Evolutionary conservation across 1,140 invertebrate species (phyloP), one percentile per base, ranked within the genome.

Genomic region (Aphidius gifuensis): DNA sequence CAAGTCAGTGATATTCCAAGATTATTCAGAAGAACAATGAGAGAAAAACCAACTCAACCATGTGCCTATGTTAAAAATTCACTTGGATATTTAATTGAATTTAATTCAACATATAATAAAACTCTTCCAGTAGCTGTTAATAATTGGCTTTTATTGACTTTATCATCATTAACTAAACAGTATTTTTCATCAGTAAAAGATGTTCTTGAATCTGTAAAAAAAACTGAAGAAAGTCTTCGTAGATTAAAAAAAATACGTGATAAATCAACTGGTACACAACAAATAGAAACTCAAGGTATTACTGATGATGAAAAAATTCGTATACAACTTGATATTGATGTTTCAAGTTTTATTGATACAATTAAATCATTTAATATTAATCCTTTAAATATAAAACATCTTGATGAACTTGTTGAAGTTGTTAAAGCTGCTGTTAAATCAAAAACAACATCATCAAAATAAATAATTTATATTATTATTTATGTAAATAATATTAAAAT

Each of bases 261-360:
- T 60, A 87, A 86, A 71, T 82, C 82, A 44, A 80, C 81, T 54
- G 83, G 83, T 39, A 70, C 78, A 54, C 75, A 73, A 38, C 72
- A 70, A 50, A 79, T 82, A 6, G 82, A 83, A 65, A 71, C 61
- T 61, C 64, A 79, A 77, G 80, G 88, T 74, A 79, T 86, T 16
- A 86, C 83, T 8, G 96, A 98, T 76, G 94, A 97, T 78, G 92
- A 96, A 74, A 98, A 97, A 82, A 97, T 97, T 76, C 84, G 94
- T 50, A 82, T 91, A 61, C 96, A 98, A 76, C 83, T 98, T 16
- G 87, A 89, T 67, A 85, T 96, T 8, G 96, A 98, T 83, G 91
- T 97, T 6, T 77, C 86, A 32, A 80, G 79, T 40, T 91, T 87
- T 69, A 68, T 69, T 23, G 66, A 69, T 59, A 74, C 72, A 68